phyloP scores from a whole-genome alignment of 2,113 vertebrate species.

The Chunga burmeisteri region DNA sequence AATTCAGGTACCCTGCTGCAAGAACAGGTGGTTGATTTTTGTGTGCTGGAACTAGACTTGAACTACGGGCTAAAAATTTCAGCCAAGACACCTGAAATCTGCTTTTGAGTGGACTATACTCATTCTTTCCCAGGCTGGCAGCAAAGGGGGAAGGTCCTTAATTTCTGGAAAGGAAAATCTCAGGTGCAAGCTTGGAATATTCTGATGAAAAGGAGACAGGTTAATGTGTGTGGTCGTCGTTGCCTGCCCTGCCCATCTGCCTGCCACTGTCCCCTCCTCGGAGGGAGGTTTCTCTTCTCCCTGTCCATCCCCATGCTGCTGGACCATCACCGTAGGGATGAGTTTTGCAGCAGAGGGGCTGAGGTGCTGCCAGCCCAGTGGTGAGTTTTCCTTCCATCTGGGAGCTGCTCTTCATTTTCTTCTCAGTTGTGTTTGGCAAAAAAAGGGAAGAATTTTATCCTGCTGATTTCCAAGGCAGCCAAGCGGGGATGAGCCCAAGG shows the following conservation, averaged over 20 bases:
- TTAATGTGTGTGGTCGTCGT: accelerated
- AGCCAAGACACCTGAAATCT: background rate
- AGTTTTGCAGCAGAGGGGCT: background rate
- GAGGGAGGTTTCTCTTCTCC: background rate
- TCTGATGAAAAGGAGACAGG: too few relatives aligned
- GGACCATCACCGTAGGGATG: background rate
- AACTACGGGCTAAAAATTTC: background rate
- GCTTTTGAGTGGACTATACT: background rate
- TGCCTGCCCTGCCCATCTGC: background rate
- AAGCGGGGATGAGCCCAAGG: background rate
- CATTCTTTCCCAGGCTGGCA: background rate
- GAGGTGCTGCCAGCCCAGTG: background rate
- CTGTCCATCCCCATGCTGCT: accelerated
- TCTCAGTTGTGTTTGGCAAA: background rate
- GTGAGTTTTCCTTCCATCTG: background rate
- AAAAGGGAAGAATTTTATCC: background rate
- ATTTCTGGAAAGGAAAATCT: background rate
- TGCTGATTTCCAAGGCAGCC: background rate
- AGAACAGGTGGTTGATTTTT: background rate
- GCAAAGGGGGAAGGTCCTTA: background rate
- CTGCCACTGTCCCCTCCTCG: background rate
- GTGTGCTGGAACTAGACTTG: background rate
- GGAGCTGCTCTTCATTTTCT: background rate
- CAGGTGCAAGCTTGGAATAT: background rate
- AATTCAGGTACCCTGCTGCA: background rate